These are phyloP conservation scores for Tinea semifulvella DNA, from an alignment of 2,888 invertebrate species.

Conservation along the genomic window DNA sequence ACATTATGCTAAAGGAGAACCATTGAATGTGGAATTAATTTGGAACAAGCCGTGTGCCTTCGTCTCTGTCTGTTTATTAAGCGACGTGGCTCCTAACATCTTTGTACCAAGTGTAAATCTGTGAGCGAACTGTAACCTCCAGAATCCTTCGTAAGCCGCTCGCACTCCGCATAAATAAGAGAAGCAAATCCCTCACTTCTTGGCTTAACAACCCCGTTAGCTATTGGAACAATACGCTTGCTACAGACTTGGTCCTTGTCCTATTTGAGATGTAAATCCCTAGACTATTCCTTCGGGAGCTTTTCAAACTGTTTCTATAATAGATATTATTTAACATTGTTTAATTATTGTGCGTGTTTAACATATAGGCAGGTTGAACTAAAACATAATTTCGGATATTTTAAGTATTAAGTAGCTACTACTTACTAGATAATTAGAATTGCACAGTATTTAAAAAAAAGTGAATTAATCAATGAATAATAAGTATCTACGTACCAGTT, in stretches of 20 bases:
- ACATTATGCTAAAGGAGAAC: not conserved
- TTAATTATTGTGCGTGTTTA: too few relatives aligned
- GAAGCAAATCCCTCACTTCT: slow-evolving; percentile 16
- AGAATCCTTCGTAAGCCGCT: slow-evolving; percentile 15
- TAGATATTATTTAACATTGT: not conserved
- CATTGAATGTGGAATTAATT: slow-evolving; percentile 1
- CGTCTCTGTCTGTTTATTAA: slow-evolving; percentile 8
- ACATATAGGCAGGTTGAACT: too few relatives aligned
- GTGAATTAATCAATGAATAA: too few relatives aligned
- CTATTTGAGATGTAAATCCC: slow-evolving; percentile 17
- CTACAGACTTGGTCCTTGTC: slow-evolving; percentile 10
- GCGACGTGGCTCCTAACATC: not conserved
- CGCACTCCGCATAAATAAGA: slow-evolving; percentile 17
- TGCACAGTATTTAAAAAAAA: too few relatives aligned
- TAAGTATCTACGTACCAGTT: too few relatives aligned
- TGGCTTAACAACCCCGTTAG: slow-evolving; percentile 14
- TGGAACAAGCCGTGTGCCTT: slow-evolving; percentile 1
- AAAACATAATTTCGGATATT: too few relatives aligned
- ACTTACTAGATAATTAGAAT: too few relatives aligned
- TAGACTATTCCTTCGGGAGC: slow-evolving; percentile 1
- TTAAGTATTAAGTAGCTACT: too few relatives aligned
- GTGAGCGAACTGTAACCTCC: slow-evolving; percentile 14
- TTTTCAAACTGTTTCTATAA: slow-evolving; percentile 11
- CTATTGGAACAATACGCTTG: slow-evolving; percentile 17
- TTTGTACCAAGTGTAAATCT: slow-evolving; percentile 14